These are phyloP conservation scores for Clistopyga incitator DNA, from an alignment of 2,888 invertebrate species.

Conservation along the genomic window DNA sequence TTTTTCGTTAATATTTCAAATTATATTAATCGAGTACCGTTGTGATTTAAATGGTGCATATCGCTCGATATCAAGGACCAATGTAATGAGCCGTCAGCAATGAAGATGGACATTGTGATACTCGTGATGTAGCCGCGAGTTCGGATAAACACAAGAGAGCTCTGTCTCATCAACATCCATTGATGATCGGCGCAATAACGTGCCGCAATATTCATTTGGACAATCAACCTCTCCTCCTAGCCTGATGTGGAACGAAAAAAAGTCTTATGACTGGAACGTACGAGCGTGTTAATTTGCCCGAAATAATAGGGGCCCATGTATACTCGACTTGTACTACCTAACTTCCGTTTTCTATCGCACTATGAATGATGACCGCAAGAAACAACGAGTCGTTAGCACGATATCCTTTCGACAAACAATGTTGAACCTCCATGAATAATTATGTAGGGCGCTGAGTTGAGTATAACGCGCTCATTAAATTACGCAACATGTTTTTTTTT, in stretches of 20 bases:
- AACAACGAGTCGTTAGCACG: neutral
- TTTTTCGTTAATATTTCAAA: no score
- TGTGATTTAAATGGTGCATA: neutral
- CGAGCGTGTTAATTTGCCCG: conserved; percentile 55
- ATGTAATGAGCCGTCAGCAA: neutral
- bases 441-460: conserved; percentile 15
- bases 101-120: no score
- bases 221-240: conserved; percentile 28
- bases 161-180: no score
- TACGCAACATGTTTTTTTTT: conserved; percentile 51
- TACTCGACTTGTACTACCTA: conserved; percentile 9
- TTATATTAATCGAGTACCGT: neutral
- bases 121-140: no score
- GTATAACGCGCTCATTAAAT: conserved; percentile 38
- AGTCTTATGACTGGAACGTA: neutral
- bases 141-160: no score
- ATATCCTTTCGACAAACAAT: conserved; percentile 2
- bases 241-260: conserved; percentile 45
- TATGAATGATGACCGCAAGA: neutral
- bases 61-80: neutral
- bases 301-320: conserved; percentile 49
- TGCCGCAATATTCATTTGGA: conserved; percentile 28
- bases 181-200: conserved; percentile 37
- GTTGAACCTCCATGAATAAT: conserved; percentile 8
- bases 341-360: conserved; percentile 12